Conservation (phyloP, 1,140 invertebrate species). For the Apolygus lucorum region DNA sequence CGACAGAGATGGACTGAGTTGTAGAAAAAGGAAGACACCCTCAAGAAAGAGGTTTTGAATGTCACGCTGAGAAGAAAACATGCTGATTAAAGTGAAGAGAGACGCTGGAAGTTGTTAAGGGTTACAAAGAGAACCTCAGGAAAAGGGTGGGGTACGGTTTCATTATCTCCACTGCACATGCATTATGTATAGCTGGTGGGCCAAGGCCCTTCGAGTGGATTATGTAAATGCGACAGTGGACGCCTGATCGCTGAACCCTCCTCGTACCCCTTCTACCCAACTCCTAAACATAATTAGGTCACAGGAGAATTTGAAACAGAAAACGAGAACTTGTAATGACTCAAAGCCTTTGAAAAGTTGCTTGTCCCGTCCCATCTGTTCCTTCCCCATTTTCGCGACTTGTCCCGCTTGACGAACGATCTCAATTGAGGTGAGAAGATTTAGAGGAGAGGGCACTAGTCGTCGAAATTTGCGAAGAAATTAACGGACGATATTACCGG, state of each 20-base stretch:
- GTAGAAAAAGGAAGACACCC: neutral
- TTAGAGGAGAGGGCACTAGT: no score
- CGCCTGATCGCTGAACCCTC: constrained; percentile 5
- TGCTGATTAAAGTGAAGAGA: constrained; percentile 15
- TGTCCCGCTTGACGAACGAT: no score
- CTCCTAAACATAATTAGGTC: constrained; percentile 15
- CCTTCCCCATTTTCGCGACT: no score
- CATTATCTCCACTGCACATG: constrained; percentile 13
- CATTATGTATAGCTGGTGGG: constrained; percentile 16
- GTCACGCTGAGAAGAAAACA: constrained; percentile 15
- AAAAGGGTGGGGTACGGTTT: neutral
- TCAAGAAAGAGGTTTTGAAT: constrained; percentile 15
- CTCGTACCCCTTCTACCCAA: neutral
- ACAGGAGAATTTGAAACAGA: neutral
- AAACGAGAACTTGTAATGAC: constrained; percentile 12
- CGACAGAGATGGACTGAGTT: neutral
- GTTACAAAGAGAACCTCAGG: neutral
- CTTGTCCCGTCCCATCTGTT: no score
- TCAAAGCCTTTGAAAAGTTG: constrained; percentile 2
- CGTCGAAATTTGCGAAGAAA: no score
- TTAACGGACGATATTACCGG: no score
- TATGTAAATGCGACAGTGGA: constrained; percentile 7
- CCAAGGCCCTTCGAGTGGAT: constrained; percentile 16
- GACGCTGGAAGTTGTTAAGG: constrained; percentile 10
- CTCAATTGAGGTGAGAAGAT: no score